These are phyloP conservation scores for Lasius fuliginosus DNA, from an alignment of 2,888 invertebrate genomes.

Conservation along the genomic window DNA sequence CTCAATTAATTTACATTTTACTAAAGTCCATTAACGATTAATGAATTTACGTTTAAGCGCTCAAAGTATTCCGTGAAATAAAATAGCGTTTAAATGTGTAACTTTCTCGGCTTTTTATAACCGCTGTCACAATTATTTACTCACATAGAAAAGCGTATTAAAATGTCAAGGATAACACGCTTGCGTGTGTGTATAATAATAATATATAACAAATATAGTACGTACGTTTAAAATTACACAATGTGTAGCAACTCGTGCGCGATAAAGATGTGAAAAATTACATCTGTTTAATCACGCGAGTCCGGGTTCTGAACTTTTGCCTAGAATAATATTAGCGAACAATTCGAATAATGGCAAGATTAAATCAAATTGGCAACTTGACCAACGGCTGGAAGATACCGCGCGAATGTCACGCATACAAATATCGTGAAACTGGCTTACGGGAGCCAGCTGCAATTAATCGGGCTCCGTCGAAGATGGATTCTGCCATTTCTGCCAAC, in stretches of 20 bases:
- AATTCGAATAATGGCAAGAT: neutral
- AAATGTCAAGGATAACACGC: neutral
- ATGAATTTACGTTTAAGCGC: neutral
- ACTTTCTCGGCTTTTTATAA: neutral
- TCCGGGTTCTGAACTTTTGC: conserved; percentile 8
- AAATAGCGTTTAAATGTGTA: neutral
- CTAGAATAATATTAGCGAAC: neutral
- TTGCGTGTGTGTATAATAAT: neutral
- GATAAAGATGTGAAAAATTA: neutral
- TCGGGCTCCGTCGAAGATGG: conserved; percentile 16
- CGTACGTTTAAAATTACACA: neutral
- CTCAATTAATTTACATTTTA: neutral
- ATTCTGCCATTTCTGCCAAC: conserved; percentile 43
- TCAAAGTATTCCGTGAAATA: neutral
- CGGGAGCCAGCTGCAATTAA: conserved; percentile 15
- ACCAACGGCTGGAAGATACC: neutral
- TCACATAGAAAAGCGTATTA: neutral
- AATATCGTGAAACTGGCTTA: neutral
- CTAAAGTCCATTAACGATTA: neutral
- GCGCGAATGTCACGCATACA: neutral
- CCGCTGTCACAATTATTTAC: neutral
- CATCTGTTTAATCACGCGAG: conserved; percentile 8
- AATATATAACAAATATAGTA: neutral
- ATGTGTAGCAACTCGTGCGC: neutral
- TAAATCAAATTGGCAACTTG: neutral